These are phyloP conservation scores for Artibeus lituratus DNA, from an alignment of 2,797 vertebrate genomes.

Conservation along the genomic window DNA sequence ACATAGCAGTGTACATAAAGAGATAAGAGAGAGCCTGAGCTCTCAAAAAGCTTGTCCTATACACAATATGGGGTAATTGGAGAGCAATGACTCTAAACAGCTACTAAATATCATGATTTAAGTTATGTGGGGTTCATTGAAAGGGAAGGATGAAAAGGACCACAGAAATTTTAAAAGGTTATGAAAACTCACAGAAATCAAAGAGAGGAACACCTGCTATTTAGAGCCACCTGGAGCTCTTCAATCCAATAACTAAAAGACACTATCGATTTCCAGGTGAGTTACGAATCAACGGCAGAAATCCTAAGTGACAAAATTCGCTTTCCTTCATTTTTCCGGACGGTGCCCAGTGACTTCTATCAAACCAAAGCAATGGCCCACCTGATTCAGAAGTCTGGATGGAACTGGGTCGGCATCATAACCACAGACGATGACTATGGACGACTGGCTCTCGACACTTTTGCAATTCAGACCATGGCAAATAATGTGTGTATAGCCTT, in stretches of 20 bases:
- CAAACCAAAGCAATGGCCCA: constrained; percentile 90
- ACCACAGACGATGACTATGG: constrained; percentile 91
- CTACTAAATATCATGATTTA: neutral
- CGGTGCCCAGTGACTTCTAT: constrained; percentile 88
- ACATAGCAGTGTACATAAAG: neutral
- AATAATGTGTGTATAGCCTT: constrained; percentile 90
- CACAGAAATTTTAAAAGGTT: neutral
- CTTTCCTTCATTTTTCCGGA: constrained; percentile 91
- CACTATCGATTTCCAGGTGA: constrained; percentile 85
- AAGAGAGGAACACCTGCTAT: neutral
- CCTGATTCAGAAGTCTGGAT: constrained; percentile 84
- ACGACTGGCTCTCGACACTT: constrained; percentile 85
- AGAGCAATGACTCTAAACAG: neutral
- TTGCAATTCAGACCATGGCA: constrained; percentile 82
- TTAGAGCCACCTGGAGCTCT: neutral
- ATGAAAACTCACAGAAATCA: neutral
- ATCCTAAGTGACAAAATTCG: constrained; percentile 91
- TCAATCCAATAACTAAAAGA: neutral
- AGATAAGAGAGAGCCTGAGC: neutral
- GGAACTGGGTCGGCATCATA: constrained; percentile 92
- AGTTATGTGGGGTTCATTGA: neutral
- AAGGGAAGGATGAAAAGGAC: neutral
- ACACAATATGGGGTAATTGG: neutral
- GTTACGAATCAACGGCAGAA: constrained; percentile 90
- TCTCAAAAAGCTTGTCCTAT: neutral